These are phyloP conservation scores for Xanthorhoe spadicearia DNA, from an alignment of 2,888 invertebrate species.

Conservation along the genomic window DNA sequence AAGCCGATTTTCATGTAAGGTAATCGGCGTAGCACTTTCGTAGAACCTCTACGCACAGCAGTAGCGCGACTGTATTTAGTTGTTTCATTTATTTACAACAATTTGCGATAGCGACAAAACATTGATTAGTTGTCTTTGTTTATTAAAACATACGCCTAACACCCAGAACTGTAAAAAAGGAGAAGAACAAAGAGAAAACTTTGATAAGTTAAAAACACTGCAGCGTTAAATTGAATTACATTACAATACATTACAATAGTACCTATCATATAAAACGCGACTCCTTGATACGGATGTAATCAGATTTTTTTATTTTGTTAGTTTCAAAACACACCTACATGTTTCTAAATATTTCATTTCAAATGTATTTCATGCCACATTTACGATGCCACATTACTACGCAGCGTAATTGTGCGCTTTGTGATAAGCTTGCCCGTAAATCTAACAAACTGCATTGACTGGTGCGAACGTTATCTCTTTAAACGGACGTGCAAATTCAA, in stretches of 20 bases:
- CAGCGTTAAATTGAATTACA: neutral
- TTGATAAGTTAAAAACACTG: neutral
- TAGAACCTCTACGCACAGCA: conserved; percentile 70
- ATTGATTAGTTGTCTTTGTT: conserved; percentile 4
- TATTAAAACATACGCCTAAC: neutral
- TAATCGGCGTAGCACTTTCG: conserved; percentile 64
- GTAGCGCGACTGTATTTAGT: conserved; percentile 54
- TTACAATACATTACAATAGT: neutral
- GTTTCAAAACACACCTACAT: neutral
- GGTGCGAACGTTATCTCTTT: conserved; percentile 11
- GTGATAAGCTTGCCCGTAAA: conserved; percentile 5
- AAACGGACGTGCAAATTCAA: conserved; percentile 8
- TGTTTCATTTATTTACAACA: conserved; percentile 6
- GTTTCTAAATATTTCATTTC: no score
- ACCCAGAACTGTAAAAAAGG: neutral
- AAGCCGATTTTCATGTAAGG: neutral
- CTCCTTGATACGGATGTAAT: neutral
- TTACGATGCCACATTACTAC: neutral
- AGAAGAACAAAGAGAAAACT: neutral
- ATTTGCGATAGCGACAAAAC: neutral
- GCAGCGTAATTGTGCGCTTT: neutral
- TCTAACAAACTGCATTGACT: conserved; percentile 4
- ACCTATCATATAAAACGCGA: neutral
- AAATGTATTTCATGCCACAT: neutral
- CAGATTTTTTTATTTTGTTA: neutral